These are phyloP conservation scores for Panulirus ornatus DNA, from an alignment of 1,140 invertebrate genomes.

Conservation along the genomic window DNA sequence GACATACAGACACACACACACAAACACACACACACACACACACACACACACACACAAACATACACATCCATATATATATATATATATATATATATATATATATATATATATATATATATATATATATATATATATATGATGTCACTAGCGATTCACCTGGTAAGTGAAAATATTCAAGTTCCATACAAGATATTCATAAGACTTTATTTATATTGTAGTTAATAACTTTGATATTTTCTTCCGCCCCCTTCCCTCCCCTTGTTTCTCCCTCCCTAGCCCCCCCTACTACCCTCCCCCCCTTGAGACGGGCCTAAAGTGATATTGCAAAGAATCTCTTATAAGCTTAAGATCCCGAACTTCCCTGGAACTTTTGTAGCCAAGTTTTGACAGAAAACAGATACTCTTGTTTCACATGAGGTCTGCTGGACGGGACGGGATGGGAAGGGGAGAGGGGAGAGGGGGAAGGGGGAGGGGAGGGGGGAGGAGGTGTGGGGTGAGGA, in stretches of 20 bases:
- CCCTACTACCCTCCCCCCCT: slow-evolving; percentile 9
- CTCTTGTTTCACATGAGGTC: slow-evolving; percentile 64
- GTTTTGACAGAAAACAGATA: slow-evolving; percentile 68
- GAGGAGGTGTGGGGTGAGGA: not conserved
- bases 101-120: too few species aligned
- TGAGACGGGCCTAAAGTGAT: slow-evolving; percentile 51
- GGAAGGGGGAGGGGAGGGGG: not conserved
- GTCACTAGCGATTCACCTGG: too few species aligned
- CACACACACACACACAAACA: too few species aligned
- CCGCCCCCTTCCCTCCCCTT: slow-evolving; percentile 11
- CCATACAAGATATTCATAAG: too few species aligned
- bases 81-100: too few species aligned
- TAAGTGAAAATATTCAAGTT: too few species aligned
- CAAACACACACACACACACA: too few species aligned
- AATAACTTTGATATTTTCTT: not conserved
- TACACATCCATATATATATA: too few species aligned
- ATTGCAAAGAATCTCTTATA: slow-evolving; percentile 50
- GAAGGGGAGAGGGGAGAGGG: not conserved
- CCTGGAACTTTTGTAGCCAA: slow-evolving; percentile 58
- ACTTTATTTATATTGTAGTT: not conserved
- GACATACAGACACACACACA: too few species aligned
- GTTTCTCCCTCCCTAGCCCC: slow-evolving; percentile 18
- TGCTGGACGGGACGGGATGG: not conserved
- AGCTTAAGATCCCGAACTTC: slow-evolving; percentile 55
- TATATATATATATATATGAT: too few species aligned